Conservation (phyloP, 2,797 vertebrate species). For the Capromys pilorides region DNA sequence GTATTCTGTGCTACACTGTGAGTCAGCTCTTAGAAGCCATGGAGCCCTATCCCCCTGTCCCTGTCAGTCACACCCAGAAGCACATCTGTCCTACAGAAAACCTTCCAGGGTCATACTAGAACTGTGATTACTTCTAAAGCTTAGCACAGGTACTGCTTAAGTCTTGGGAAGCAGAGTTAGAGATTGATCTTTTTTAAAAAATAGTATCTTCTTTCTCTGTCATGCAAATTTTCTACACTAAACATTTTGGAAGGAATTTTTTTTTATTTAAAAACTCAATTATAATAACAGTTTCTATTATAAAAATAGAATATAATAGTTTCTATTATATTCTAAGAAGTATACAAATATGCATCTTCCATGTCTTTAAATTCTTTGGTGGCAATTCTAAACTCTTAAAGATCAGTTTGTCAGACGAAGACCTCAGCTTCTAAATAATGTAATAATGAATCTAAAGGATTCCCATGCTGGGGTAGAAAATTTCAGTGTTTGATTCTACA, state of each 20-base stretch:
- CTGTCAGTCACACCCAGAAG: background rate
- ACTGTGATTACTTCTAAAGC: background rate
- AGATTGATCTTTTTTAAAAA: background rate
- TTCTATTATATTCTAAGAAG: background rate
- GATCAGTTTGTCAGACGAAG: background rate
- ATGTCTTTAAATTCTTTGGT: background rate
- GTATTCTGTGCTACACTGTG: rapidly evolving
- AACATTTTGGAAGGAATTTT: background rate
- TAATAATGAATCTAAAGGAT: background rate
- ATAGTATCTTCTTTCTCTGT: background rate
- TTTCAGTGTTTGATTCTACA: background rate
- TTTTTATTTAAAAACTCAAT: background rate
- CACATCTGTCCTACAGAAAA: background rate
- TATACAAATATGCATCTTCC: background rate
- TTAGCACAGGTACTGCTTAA: background rate
- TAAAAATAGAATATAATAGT: no score
- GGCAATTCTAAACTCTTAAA: background rate
- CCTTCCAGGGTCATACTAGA: background rate
- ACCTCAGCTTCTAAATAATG: background rate
- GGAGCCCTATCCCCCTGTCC: background rate
- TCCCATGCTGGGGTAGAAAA: background rate
- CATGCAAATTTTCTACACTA: background rate
- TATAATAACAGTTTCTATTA: background rate
- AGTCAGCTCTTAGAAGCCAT: background rate
- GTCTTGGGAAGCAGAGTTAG: background rate